Evolutionary conservation across 2,113 vertebrate genomes (phyloP).

Genomic region (Verasper variegatus): DNA sequence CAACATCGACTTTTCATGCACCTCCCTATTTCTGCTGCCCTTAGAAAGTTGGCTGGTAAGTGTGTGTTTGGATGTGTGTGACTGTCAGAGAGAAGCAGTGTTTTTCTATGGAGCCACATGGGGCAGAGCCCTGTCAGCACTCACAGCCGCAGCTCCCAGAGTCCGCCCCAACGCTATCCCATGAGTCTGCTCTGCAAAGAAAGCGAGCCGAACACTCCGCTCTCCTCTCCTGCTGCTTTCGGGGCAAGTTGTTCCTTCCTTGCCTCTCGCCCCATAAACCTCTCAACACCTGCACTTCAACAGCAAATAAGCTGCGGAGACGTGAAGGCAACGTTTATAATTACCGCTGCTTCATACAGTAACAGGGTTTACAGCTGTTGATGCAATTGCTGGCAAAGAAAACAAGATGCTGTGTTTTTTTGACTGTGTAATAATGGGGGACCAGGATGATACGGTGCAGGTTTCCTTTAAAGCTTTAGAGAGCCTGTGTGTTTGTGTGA

Average conservation of each 20-base stretch:
- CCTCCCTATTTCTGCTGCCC: conserved; percentile 25
- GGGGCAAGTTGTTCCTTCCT: conserved; percentile 70
- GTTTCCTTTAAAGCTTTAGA: conserved; percentile 11
- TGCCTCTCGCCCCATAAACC: conserved; percentile 78
- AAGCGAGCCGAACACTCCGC: conserved; percentile 59
- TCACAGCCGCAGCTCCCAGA: conserved; percentile 60
- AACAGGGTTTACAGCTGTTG: conserved; percentile 65
- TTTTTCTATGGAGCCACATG: conserved; percentile 73
- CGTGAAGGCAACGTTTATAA: conserved; percentile 77
- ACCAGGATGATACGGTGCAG: conserved; percentile 42
- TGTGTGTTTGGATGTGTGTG: conserved; percentile 59
- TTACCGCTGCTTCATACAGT: conserved; percentile 62
- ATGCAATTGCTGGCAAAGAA: conserved; percentile 68
- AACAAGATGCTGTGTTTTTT: conserved; percentile 55
- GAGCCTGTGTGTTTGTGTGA: no score
- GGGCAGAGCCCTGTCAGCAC: conserved; percentile 74
- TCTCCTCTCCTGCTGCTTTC: conserved; percentile 65
- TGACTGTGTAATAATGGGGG: conserved; percentile 35
- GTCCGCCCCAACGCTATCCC: conserved; percentile 59
- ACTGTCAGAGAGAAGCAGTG: conserved; percentile 69
- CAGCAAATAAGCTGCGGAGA: conserved; percentile 67
- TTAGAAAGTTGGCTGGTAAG: conserved; percentile 49
- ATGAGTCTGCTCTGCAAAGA: conserved; percentile 54
- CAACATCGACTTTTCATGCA: conserved; percentile 35
- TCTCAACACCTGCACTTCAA: conserved; percentile 77